Conservation (phyloP, 2,888 invertebrate genomes). For the Sturmia bella region DNA sequence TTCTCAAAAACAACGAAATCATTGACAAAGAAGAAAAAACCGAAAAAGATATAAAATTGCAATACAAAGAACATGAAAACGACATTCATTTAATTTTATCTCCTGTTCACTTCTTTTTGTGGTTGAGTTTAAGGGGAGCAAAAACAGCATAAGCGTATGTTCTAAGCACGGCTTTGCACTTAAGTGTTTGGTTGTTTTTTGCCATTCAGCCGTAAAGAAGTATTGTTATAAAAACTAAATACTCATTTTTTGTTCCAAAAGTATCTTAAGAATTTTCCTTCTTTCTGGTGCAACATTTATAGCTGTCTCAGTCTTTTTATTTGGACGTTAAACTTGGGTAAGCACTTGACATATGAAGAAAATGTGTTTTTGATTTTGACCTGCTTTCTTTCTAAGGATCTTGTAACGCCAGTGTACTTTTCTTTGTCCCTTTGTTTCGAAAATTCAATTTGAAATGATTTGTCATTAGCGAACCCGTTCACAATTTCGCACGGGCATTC, state of each 20-base stretch:
- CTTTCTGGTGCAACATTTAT: slow-evolving; percentile 17
- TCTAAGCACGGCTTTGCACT: slow-evolving; percentile 50
- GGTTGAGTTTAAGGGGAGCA: neutral
- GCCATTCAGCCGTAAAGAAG: slow-evolving; percentile 51
- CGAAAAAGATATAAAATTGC: slow-evolving; percentile 26
- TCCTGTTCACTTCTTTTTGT: slow-evolving; percentile 8
- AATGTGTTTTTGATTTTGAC: too few relatives aligned
- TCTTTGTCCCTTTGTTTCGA: too few relatives aligned
- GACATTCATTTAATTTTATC: slow-evolving; percentile 13
- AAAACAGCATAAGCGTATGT: slow-evolving; percentile 3
- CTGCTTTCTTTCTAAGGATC: too few relatives aligned
- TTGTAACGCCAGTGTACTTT: too few relatives aligned
- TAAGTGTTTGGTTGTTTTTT: slow-evolving; percentile 23
- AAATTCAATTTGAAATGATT: too few relatives aligned
- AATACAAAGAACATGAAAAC: slow-evolving; percentile 31
- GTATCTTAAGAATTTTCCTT: slow-evolving; percentile 33
- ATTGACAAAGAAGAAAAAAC: slow-evolving; percentile 34
- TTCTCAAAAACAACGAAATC: slow-evolving; percentile 35
- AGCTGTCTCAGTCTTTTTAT: neutral
- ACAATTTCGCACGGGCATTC: too few relatives aligned
- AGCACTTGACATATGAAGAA: too few relatives aligned
- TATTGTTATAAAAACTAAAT: slow-evolving; percentile 37
- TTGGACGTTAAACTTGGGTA: neutral
- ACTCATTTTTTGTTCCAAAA: slow-evolving; percentile 51
- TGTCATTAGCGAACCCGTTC: too few relatives aligned